Conservation (phyloP, 2,113 vertebrate species). For the Chauna torquata region DNA sequence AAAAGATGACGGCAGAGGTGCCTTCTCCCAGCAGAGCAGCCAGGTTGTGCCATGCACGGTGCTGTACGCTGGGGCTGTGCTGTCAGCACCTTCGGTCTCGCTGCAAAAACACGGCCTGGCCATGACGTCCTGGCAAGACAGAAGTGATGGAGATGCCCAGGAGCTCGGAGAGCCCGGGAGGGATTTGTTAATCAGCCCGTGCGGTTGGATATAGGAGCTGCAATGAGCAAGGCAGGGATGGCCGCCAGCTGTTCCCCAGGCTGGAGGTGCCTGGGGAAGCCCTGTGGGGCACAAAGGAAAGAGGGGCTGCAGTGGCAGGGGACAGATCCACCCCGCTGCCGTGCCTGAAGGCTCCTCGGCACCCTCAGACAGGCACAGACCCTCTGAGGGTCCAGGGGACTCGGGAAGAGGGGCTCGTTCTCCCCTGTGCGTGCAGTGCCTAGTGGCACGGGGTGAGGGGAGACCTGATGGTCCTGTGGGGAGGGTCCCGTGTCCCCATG, state of each 20-base stretch:
- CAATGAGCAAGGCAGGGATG: neutral
- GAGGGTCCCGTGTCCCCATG: neutral
- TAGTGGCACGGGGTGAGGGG: accelerated
- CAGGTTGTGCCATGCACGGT: accelerated
- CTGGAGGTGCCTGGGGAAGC: neutral
- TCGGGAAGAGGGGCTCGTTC: accelerated
- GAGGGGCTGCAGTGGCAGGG: neutral
- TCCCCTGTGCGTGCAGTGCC: neutral
- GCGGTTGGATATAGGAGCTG: neutral
- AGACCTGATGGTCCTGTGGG: accelerated
- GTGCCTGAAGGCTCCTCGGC: neutral
- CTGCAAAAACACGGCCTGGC: neutral
- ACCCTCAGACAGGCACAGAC: neutral
- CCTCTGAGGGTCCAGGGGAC: no score
- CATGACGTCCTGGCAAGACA: neutral
- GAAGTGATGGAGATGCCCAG: accelerated
- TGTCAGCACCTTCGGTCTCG: neutral
- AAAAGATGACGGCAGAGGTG: neutral
- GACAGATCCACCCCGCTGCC: accelerated
- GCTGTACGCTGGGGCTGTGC: accelerated
- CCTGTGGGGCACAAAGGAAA: neutral
- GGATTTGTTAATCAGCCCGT: neutral
- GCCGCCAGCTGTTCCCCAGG: neutral
- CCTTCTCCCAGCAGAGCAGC: neutral
- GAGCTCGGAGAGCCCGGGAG: accelerated